A percentile compares a stretch with the other conserved stretches of the same genome.
phyloP scores from a whole-genome alignment of 2,888 invertebrate genomes.

The Platycheirus rosarum region DNA sequence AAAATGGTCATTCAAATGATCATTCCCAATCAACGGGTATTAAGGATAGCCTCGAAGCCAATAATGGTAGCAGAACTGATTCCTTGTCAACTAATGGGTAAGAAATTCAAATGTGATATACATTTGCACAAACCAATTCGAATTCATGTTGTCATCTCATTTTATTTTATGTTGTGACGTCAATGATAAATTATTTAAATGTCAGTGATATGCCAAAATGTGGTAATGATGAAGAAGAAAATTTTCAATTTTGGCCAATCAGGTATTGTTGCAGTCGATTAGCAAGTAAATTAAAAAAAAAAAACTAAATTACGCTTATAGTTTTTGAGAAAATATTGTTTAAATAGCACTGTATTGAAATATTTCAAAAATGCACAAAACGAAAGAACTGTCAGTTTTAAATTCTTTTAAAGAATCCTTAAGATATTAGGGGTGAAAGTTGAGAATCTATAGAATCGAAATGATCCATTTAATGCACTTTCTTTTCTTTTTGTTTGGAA shows the following conservation, averaged over 20 bases:
- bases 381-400: too few relatives aligned
- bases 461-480: too few relatives aligned
- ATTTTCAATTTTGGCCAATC: slow-evolving; percentile 82
- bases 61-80: slow-evolving; percentile 80
- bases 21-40: slow-evolving; percentile 74
- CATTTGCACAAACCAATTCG: slow-evolving; percentile 24
- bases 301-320: slow-evolving; percentile 42
- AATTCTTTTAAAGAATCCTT: too few relatives aligned
- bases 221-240: slow-evolving; percentile 79
- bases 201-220: slow-evolving; percentile 75
- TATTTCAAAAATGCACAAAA: background rate
- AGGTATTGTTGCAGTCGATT: slow-evolving; percentile 78
- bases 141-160: slow-evolving; percentile 64
- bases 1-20: slow-evolving; percentile 78
- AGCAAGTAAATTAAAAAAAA: slow-evolving; percentile 37
- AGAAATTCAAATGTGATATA: slow-evolving; percentile 60
- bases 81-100: slow-evolving; percentile 80
- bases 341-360: background rate
- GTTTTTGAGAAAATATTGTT: slow-evolving; percentile 4
- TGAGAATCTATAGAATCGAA: too few relatives aligned
- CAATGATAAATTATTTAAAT: slow-evolving; percentile 27
- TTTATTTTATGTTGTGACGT: slow-evolving; percentile 62
- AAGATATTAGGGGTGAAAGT: too few relatives aligned
- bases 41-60: slow-evolving; percentile 77
- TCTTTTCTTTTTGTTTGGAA: too few relatives aligned